A percentile compares a stretch with the other conserved stretches of the same genome.
phyloP scores from a whole-genome alignment of 2,113 vertebrate genomes.

The Vimba vimba region DNA sequence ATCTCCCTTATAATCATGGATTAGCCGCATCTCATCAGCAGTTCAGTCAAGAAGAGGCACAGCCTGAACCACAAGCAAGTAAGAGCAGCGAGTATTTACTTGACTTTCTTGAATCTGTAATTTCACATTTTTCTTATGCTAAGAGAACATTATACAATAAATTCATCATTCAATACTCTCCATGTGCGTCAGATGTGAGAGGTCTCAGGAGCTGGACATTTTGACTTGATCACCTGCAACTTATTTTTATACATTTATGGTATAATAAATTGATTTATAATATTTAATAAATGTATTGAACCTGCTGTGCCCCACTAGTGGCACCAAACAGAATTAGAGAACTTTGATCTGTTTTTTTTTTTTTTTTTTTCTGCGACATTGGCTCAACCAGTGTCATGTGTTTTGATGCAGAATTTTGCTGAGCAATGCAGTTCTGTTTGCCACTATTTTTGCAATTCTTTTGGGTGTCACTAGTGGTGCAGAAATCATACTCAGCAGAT shows the following conservation, averaged over 20 bases:
- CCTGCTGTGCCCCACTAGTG: no score
- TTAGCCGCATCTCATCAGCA: background rate
- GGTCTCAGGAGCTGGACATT: background rate
- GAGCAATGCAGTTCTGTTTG: background rate
- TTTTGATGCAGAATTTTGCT: background rate
- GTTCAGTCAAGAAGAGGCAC: background rate
- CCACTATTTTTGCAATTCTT: background rate
- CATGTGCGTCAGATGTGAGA: background rate
- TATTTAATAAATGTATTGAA: no score
- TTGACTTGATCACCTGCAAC: background rate
- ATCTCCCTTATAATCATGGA: background rate
- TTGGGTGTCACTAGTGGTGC: no score
- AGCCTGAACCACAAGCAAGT: background rate
- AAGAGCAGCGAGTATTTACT: background rate
- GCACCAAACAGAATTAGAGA: no score
- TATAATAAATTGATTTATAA: no score
- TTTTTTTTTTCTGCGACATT: no score
- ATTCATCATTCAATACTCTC: background rate
- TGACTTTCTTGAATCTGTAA: background rate
- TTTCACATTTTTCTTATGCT: background rate
- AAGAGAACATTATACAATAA: background rate
- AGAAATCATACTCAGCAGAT: no score
- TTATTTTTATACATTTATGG: background rate
- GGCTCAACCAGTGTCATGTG: no score
- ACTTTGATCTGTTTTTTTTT: no score